Base-by-base conservation (phyloP, 2,888 invertebrate genomes). In the Cosmopolites sordidus region DNA sequence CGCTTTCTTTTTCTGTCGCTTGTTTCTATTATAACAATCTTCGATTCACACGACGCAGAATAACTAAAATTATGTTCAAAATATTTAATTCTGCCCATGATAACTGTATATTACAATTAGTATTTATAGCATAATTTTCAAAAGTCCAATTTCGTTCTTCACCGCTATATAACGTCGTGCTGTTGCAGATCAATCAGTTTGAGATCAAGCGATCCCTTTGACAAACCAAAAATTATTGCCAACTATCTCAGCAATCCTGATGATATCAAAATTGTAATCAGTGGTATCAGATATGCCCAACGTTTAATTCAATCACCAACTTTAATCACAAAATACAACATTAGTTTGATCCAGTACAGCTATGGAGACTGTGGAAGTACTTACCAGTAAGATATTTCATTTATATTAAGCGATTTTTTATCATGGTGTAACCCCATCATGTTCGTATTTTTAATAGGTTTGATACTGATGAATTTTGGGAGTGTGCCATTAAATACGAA, bases 201-300 rank as follows among this genome's bases (percentile, higher is more conserved):
- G 29, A 78, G 77, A 46, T 83, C 83, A 0, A 77, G 76, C 17
- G 79, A 90, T 71, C 89, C 90, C 0, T 66, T 78, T 11, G 78
- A 79, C 2, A 77, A 82, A 37, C 91, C 91, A 0, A 56, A 81
- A n/a, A 83, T 91, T 69, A 79, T 84, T 59, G 86, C 86, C 0
- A 89, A 89, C 69, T 91, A 91, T 70, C 78, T 89, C 63, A 72
- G 75, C 3, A 79, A 84, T 16, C 79, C 82, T 1, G 75, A 82
- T 58, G 89, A 90, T 62, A 64, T 81, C 2, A 74, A 79, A 1
- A 77, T 79, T 2, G 63, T 86, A 1, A 75, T 83, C 0, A 83
- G 83, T 40, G 86, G 80, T 0, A 77, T 83, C 1, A 1, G 76
- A 59, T 75, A 79, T 8, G 79, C 79, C 1, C 76, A 83, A 56